Percentiles rank a stretch among this genome's conserved stretches.
Conservation (phyloP, 1,140 invertebrate genomes). For the Acromyrmex heyeri region DNA sequence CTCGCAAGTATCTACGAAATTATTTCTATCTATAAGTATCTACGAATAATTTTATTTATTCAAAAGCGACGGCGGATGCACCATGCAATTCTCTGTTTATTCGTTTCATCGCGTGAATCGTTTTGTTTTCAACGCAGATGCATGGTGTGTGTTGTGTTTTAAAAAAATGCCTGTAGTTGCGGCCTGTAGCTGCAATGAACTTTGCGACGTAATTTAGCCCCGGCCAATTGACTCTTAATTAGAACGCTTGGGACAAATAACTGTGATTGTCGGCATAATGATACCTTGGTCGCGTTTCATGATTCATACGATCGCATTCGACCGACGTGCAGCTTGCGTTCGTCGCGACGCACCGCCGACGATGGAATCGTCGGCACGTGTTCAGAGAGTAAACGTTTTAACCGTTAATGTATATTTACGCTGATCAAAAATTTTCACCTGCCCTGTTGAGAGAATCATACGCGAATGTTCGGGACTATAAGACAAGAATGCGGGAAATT, state of each 20-base stretch:
- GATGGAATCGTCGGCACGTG: conserved; percentile 66
- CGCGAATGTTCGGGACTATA: neutral
- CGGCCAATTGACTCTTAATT: conserved; percentile 70
- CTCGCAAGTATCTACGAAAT: too few species aligned
- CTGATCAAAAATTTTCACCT: conserved; percentile 17
- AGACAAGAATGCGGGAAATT: neutral
- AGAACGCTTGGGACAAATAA: conserved; percentile 72
- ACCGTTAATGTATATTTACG: conserved; percentile 20
- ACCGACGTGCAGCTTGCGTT: conserved; percentile 60
- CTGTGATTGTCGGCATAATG: conserved; percentile 73
- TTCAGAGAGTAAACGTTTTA: conserved; percentile 35
- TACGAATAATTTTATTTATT: neutral
- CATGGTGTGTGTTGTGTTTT: neutral
- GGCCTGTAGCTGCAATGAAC: neutral
- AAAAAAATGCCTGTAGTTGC: neutral
- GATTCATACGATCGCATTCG: conserved; percentile 69
- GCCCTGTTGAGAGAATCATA: neutral
- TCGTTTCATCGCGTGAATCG: conserved; percentile 16
- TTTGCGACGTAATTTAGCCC: conserved; percentile 52
- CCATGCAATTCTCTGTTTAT: neutral
- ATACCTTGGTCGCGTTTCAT: conserved; percentile 73
- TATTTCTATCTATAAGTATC: neutral
- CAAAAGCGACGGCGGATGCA: neutral
- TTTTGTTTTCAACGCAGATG: conserved; percentile 29
- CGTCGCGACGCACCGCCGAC: conserved; percentile 13